phyloP scores from a whole-genome alignment of 2,888 invertebrate genomes.

The Odontomyia ornata region DNA sequence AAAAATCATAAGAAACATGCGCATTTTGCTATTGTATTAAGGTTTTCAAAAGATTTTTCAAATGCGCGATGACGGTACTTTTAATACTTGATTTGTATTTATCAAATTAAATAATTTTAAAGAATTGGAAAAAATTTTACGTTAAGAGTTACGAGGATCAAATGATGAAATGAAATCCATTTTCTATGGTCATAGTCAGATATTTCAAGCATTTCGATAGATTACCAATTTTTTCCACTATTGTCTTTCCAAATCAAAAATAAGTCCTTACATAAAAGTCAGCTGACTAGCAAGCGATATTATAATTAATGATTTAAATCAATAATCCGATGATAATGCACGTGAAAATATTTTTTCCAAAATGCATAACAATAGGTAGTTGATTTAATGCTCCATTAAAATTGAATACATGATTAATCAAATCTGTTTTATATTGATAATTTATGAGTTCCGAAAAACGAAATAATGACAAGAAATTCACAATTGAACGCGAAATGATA shows the following conservation, averaged over 20 bases:
- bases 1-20: too few relatives aligned
- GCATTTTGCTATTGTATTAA: too few relatives aligned
- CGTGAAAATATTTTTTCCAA: slow-evolving; percentile 7
- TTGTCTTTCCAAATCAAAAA: too few relatives aligned
- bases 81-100: too few relatives aligned
- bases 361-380: slow-evolving; percentile 17
- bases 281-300: slow-evolving; percentile 5
- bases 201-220: too few relatives aligned
- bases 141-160: too few relatives aligned
- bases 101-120: too few relatives aligned
- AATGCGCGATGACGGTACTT: too few relatives aligned
- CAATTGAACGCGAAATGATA: slow-evolving; percentile 18
- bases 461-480: slow-evolving; percentile 5
- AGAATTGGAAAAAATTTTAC: too few relatives aligned
- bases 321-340: slow-evolving; percentile 21
- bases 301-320: slow-evolving; percentile 29
- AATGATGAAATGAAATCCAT: not conserved
- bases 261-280: too few relatives aligned
- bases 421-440: slow-evolving; percentile 40
- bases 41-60: too few relatives aligned
- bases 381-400: slow-evolving; percentile 34
- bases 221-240: too few relatives aligned
- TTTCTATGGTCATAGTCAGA: not conserved
- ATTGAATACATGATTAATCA: slow-evolving; percentile 33
- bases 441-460: slow-evolving; percentile 30